Evolutionary conservation across 2,113 vertebrate species (phyloP), one percentile per base, ranked within the genome.

Genomic region (Acrocephalus arundinaceus): DNA sequence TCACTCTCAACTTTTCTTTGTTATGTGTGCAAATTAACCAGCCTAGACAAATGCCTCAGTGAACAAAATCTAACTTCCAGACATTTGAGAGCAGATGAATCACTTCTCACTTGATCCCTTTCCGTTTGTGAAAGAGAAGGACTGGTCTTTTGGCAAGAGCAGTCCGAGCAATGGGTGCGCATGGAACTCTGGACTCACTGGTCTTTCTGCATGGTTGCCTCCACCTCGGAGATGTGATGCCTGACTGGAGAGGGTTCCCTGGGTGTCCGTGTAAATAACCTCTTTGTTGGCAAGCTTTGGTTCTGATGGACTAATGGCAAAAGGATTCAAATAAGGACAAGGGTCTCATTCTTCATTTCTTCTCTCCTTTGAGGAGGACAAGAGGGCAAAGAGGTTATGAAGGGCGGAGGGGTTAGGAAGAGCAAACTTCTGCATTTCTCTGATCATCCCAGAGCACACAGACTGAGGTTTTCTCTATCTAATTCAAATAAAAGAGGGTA

Each of bases 21-120:
- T 27, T 35, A 43, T 8, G 13, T 35, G 12, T 28, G 30, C 0
- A 0, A 48, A 31, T 31, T 11, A 28, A 52, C 7, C 2, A 10
- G 46, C 43, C 39, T 18, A 31, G 31, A 58, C 4, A 59, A 58
- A 51, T 10, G 6, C 6, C 7, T 61, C 13, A 16, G 33, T 33
- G 16, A 61, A 35, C 9, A 39, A 11, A 5, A 62, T 7, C 1
- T 35, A 62, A 24, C 21, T 35, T 58, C 21, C 52, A 62, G 51
- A 39, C 7, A 18, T 62, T 13, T 81, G 21, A 35, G 55, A 54
- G 28, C 22, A 62, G 21, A 25, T 41, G 3, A 77, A 41, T 37
- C 11, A 1, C 6, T 24, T 61, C 49, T 70, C 41, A 22, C 27
- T 62, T 22, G 6, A 8, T n/a, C 15, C 15, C 12, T 24, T 57